A percentile compares a stretch with the other conserved stretches of the same genome.
Conservation (phyloP, 1,140 invertebrate genomes). For the Zaprionus kolodkinae region DNA sequence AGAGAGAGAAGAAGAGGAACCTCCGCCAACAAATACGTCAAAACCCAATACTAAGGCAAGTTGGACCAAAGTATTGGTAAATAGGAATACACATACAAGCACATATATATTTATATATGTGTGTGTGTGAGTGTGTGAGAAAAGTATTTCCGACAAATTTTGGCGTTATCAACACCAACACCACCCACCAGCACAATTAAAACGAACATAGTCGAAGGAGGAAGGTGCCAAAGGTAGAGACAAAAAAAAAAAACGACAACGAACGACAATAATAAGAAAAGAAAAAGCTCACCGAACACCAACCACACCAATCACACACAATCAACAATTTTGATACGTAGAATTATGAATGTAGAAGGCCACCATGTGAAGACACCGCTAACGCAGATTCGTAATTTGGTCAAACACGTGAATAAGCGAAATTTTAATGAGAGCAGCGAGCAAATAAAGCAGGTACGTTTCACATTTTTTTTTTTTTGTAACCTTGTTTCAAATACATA, state of each 20-base stretch:
- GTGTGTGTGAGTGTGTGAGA: conserved; percentile 6
- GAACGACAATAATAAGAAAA: conserved; percentile 35
- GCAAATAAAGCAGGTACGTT: conserved; percentile 85
- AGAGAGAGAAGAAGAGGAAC: conserved; percentile 21
- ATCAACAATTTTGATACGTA: conserved; percentile 83
- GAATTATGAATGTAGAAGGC: conserved; percentile 98
- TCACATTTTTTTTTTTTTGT: conserved; percentile 28
- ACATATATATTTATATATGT: conserved; percentile 6
- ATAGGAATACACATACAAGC: conserved; percentile 17
- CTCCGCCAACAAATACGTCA: conserved; percentile 58
- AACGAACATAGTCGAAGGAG: conserved; percentile 36
- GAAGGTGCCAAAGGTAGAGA: conserved; percentile 39
- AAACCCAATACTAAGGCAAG: conserved; percentile 38
- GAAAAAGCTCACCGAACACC: conserved; percentile 38
- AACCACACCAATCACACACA: conserved; percentile 13
- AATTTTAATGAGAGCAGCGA: conserved; percentile 92
- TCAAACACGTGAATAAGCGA: conserved; percentile 97
- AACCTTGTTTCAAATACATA: conserved; percentile 54
- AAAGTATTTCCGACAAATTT: conserved; percentile 47
- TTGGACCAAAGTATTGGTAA: conserved; percentile 34
- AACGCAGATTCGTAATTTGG: conserved; percentile 98
- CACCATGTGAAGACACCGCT: conserved; percentile 97
- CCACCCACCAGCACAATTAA: conserved; percentile 44
- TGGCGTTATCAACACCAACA: conserved; percentile 52
- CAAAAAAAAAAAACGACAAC: conserved; percentile 19